These are phyloP conservation scores for Euplagia quadripunctaria DNA, from an alignment of 2,888 invertebrate species.

Conservation along the genomic window DNA sequence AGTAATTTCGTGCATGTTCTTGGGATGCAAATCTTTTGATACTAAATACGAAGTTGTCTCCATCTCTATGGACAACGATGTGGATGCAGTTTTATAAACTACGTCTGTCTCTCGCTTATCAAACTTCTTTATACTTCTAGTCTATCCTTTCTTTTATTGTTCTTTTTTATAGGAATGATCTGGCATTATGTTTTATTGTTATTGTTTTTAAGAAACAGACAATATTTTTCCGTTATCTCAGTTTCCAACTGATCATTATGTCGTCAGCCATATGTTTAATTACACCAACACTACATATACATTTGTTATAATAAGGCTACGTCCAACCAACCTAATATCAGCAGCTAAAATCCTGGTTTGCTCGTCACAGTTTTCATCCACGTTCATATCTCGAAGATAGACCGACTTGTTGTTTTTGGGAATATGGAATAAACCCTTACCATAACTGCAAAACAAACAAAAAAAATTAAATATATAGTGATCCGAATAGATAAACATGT, in stretches of 20 bases:
- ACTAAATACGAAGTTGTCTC: too few relatives aligned
- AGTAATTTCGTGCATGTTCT: too few relatives aligned
- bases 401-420: slow-evolving; percentile 51
- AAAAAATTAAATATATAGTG: neutral
- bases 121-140: too few relatives aligned
- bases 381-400: slow-evolving; percentile 38
- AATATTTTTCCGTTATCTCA: neutral
- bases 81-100: too few relatives aligned
- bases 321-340: slow-evolving; percentile 35
- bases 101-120: too few relatives aligned
- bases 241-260: too few relatives aligned
- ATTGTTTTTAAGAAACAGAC: neutral
- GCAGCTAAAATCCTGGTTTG: slow-evolving; percentile 27
- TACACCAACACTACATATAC: neutral
- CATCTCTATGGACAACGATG: too few relatives aligned
- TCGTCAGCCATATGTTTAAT: neutral
- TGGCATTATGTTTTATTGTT: too few relatives aligned
- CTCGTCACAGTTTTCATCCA: slow-evolving; percentile 23
- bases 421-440: slow-evolving; percentile 37
- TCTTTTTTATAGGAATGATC: too few relatives aligned
- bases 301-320: neutral
- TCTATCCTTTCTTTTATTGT: too few relatives aligned
- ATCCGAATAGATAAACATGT: neutral
- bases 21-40: too few relatives aligned
- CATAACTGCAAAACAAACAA: slow-evolving; percentile 24